Evolutionary conservation across 1,140 invertebrate species (phyloP), one percentile per base, ranked within the genome.

Genomic region (Penaeus japonicus): DNA sequence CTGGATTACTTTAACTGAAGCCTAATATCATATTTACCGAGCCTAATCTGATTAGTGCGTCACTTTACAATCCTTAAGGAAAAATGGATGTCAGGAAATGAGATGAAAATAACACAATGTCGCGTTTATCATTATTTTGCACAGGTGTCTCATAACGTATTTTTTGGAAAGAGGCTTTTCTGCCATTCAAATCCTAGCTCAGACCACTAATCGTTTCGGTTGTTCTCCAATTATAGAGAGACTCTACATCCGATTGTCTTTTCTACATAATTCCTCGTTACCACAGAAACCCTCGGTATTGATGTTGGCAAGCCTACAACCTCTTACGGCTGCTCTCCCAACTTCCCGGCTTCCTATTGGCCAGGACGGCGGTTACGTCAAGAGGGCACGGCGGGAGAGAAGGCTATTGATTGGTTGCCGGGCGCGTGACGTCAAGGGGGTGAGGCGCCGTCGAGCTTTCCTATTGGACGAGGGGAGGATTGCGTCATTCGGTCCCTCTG

Each of bases 221-320:
- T 47, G 15, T 47, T 12, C 47, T 0, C 47, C 47, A 47, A 10
- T 47, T 47, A 47, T 47, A 12, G 47, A 47, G 47, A 47, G 47
- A 27, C 30, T 4, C 1, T 18, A 32, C 24, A 32, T 22, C 17
- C 27, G 0, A 17, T 30, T 65, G 62, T 65, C 22, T n/a, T 24
- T 17, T 24, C 27, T 57, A 53, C 75, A 39, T 30, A 18, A 75
- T 57, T 39, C 10, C 79, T 27, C 54, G 24, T 57, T 30, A 30
- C 79, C 79, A 55, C 27, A 30, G 47, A 47, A 47, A 47, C 47
- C 47, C 10, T 15, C 12, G 3, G 70, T 73, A 73, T 73, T 73
- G 70, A 73, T 73, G 35, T 84, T 89, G 47, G 57, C 87, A 89
- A 89, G 84, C 65, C 89, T 90, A 65, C 91, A 78, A n/a, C 89